Percentiles rank a stretch among this genome's conserved stretches.
These are phyloP conservation scores for Salarias fasciatus DNA, from an alignment of 2,797 vertebrate genomes.

Conservation along the genomic window DNA sequence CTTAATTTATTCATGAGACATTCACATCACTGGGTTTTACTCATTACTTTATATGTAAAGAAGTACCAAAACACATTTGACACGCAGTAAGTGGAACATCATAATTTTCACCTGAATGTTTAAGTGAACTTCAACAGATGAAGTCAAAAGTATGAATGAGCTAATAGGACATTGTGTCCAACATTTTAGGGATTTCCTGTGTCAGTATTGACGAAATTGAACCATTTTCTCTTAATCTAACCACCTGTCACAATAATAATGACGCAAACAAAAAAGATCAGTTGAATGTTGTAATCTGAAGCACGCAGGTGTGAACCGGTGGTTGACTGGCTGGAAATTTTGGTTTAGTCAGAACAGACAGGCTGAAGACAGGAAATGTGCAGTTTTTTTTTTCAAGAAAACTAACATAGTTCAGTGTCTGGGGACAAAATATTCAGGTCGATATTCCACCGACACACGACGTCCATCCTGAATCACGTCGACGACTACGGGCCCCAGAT, in stretches of 20 bases:
- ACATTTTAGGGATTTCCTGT: no score
- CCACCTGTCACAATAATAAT: neutral
- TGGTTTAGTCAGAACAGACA: neutral
- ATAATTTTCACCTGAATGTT: neutral
- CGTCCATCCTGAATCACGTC: neutral
- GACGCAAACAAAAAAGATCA: no score
- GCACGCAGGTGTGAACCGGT: neutral
- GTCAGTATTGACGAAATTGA: accelerated
- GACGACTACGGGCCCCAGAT: constrained; percentile 71
- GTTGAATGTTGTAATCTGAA: no score
- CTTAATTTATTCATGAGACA: no score
- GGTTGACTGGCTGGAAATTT: neutral
- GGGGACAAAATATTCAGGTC: no score
- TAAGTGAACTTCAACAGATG: no score
- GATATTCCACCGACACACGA: neutral
- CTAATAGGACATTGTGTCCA: neutral
- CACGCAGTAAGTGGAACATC: neutral
- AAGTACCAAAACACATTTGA: no score
- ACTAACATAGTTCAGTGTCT: neutral
- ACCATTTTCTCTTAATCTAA: no score
- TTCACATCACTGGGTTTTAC: no score
- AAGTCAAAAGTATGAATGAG: no score
- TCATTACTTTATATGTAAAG: no score
- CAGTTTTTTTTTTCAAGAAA: neutral
- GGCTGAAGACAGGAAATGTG: constrained; percentile 22